phyloP scores from a whole-genome alignment of 2,888 invertebrate species.

The Heliconius ismenius region DNA sequence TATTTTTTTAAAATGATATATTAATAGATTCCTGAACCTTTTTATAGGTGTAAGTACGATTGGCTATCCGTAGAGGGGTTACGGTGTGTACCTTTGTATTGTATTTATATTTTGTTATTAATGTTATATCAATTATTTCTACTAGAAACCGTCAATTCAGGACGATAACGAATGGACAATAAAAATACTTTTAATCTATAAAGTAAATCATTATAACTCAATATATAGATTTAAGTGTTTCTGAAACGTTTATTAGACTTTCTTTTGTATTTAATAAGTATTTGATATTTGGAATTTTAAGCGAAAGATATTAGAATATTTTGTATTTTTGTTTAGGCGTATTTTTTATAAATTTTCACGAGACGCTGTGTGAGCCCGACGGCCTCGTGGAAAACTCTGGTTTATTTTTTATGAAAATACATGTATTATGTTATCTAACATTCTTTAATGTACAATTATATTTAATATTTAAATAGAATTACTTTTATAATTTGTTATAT shows the following conservation, averaged over 20 bases:
- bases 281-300: constrained; percentile 14
- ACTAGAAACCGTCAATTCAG: constrained; percentile 68
- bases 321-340: constrained; percentile 16
- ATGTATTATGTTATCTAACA: background rate
- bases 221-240: constrained; percentile 36
- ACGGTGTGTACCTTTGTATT: background rate
- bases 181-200: constrained; percentile 48
- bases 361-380: constrained; percentile 61
- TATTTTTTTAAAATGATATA: constrained; percentile 50
- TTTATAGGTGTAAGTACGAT: constrained; percentile 70
- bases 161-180: constrained; percentile 63
- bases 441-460: constrained; percentile 7
- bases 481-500: constrained; percentile 6
- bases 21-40: constrained; percentile 64
- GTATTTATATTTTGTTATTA: constrained; percentile 18
- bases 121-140: constrained; percentile 68
- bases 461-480: constrained; percentile 18
- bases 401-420: background rate
- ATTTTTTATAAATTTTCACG: constrained; percentile 49
- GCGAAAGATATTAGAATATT: constrained; percentile 19
- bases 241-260: constrained; percentile 25
- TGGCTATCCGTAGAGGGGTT: constrained; percentile 45
- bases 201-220: constrained; percentile 37
- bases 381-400: constrained; percentile 48
- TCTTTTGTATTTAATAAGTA: background rate